These are phyloP conservation scores for Telmatherina bonti DNA, from an alignment of 2,797 vertebrate species.

Conservation along the genomic window DNA sequence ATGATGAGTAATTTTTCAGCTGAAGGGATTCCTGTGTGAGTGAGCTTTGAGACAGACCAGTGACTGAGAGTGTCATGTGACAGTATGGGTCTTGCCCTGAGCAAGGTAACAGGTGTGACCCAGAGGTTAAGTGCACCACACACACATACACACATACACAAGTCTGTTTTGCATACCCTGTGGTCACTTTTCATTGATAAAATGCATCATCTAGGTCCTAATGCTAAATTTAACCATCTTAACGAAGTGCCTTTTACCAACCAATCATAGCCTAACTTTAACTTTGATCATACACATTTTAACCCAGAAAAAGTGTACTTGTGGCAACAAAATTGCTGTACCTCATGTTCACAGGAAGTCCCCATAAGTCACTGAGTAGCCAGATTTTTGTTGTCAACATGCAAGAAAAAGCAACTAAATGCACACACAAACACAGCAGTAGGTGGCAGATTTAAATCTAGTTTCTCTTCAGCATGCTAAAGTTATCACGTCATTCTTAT, in stretches of 20 bases:
- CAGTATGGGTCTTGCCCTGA: conserved; percentile 51
- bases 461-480: not conserved
- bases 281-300: too few species aligned
- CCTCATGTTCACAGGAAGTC: too few species aligned
- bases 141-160: not conserved
- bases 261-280: too few species aligned
- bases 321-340: too few species aligned
- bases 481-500: not conserved
- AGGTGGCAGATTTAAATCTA: conserved; percentile 7
- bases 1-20: conserved; percentile 18
- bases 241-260: too few species aligned
- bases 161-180: too few species aligned
- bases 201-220: too few species aligned
- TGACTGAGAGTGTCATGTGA: conserved; percentile 65
- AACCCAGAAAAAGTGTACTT: too few species aligned
- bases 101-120: conserved; percentile 80
- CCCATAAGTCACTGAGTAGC: too few species aligned
- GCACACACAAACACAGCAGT: not conserved
- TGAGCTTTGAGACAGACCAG: conserved; percentile 37
- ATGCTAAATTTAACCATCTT: too few species aligned
- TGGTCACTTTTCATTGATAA: too few species aligned
- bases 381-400: too few species aligned
- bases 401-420: not conserved
- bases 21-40: conserved; percentile 27
- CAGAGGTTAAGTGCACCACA: conserved; percentile 39